Percentiles rank a stretch among this genome's conserved stretches.
Conservation (phyloP, 1,140 invertebrate species). For the Atta cephalotes region DNA sequence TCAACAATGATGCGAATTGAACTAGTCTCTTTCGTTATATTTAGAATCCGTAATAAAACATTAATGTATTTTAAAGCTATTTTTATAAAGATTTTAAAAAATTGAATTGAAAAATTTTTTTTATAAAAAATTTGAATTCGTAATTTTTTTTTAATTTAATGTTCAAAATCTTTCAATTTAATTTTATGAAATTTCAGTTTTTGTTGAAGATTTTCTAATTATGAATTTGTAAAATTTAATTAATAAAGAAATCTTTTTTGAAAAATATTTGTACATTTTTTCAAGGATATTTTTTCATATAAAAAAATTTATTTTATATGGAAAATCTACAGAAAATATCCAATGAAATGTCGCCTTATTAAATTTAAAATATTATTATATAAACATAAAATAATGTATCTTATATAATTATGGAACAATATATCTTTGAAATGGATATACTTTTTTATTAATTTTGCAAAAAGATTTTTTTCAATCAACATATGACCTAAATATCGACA, state of each 20-base stretch:
- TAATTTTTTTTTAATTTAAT: neutral
- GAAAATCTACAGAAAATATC: neutral
- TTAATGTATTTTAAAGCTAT: neutral
- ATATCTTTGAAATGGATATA: neutral
- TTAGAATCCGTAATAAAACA: neutral
- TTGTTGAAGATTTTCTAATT: neutral
- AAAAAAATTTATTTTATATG: neutral
- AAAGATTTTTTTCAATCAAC: neutral
- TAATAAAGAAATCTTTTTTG: neutral
- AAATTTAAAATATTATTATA: neutral
- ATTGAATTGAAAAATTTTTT: neutral
- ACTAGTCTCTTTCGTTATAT: neutral
- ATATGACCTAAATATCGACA: neutral
- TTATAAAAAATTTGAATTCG: neutral
- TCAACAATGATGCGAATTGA: constrained; percentile 24
- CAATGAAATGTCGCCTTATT: neutral
- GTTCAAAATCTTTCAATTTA: neutral
- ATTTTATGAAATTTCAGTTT: neutral
- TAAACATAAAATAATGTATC: neutral
- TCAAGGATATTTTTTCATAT: neutral
- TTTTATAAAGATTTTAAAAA: neutral
- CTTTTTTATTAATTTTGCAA: neutral
- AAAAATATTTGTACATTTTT: neutral
- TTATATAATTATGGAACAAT: neutral
- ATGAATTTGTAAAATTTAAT: constrained; percentile 15